phyloP scores from a whole-genome alignment of 2,113 vertebrate genomes.

The Pterocles burchelli region DNA sequence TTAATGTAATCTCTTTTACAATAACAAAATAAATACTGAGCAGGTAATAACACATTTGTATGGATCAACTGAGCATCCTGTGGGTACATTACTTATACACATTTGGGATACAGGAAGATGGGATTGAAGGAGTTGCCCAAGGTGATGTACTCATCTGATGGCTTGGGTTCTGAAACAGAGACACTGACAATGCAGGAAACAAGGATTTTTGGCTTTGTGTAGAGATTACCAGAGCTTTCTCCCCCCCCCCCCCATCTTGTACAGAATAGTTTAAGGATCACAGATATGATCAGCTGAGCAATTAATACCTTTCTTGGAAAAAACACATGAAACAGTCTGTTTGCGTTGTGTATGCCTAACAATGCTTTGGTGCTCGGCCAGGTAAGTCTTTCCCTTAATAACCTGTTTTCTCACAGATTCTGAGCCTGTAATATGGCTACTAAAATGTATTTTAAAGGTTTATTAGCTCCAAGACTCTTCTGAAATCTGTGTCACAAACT shows the following conservation, averaged over 20 bases:
- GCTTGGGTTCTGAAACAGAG: not conserved
- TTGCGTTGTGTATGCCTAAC: not conserved
- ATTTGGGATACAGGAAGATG: not conserved
- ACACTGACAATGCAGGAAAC: not conserved
- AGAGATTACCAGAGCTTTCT: not conserved
- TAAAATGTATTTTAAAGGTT: not conserved
- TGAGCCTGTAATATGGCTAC: not conserved
- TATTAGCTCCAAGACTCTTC: not conserved
- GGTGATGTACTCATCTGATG: not conserved
- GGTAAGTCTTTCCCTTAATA: not conserved
- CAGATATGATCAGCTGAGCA: not conserved
- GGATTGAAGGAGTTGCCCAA: not conserved
- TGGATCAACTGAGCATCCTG: constrained; percentile 17
- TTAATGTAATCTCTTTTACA: constrained; percentile 39
- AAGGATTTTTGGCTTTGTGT: not conserved
- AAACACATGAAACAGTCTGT: not conserved
- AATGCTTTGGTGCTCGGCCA: not conserved
- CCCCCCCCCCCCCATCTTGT: rapidly evolving
- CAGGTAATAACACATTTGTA: constrained; percentile 44
- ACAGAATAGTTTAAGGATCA: not conserved
- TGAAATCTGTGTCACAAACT: not conserved
- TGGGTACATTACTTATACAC: not conserved
- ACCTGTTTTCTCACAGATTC: not conserved
- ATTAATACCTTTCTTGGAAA: not conserved
- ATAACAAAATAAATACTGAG: constrained; percentile 18